Evolutionary conservation across 1,140 invertebrate genomes (phyloP).

Genomic region (Formica selysi): DNA sequence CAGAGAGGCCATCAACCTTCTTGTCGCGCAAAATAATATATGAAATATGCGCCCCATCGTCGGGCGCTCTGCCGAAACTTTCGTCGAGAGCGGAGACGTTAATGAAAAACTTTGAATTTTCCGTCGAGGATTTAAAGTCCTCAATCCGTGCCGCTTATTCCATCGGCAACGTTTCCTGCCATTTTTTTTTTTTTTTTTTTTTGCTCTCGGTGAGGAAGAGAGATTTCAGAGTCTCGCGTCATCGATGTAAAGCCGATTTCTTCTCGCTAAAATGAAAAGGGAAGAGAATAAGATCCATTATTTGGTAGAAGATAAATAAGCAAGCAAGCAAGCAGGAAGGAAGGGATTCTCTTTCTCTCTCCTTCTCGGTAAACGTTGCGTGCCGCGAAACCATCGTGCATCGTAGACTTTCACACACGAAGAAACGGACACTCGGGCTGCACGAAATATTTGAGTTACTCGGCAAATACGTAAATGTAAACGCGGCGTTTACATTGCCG

Average conservation of each 20-base stretch:
- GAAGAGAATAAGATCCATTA: not conserved
- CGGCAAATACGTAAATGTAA: slow-evolving; percentile 86
- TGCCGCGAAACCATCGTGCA: slow-evolving; percentile 73
- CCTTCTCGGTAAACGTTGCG: slow-evolving; percentile 80
- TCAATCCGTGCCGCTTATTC: slow-evolving; percentile 21
- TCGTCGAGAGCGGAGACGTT: slow-evolving; percentile 76
- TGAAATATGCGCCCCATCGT: slow-evolving; percentile 84
- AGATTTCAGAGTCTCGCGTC: not conserved
- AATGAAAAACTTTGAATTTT: slow-evolving; percentile 87
- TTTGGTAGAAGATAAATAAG: slow-evolving; percentile 32
- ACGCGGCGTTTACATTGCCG: slow-evolving; percentile 84
- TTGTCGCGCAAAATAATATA: slow-evolving; percentile 85
- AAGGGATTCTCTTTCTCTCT: slow-evolving; percentile 14
- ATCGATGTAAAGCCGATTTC: slow-evolving; percentile 27
- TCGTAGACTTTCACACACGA: slow-evolving; percentile 68
- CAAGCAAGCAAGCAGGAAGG: not conserved
- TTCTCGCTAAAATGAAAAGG: not conserved
- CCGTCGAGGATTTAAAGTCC: slow-evolving; percentile 83
- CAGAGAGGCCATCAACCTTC: slow-evolving; percentile 59
- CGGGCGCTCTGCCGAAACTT: slow-evolving; percentile 77
- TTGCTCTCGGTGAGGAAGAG: not conserved
- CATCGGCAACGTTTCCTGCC: not conserved
- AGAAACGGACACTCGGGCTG: slow-evolving; percentile 78
- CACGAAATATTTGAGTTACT: slow-evolving; percentile 87
- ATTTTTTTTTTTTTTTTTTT: not conserved